Evolutionary conservation across 2,113 vertebrate genomes (phyloP).

Genomic region (Brachionichthys hirsutus): DNA sequence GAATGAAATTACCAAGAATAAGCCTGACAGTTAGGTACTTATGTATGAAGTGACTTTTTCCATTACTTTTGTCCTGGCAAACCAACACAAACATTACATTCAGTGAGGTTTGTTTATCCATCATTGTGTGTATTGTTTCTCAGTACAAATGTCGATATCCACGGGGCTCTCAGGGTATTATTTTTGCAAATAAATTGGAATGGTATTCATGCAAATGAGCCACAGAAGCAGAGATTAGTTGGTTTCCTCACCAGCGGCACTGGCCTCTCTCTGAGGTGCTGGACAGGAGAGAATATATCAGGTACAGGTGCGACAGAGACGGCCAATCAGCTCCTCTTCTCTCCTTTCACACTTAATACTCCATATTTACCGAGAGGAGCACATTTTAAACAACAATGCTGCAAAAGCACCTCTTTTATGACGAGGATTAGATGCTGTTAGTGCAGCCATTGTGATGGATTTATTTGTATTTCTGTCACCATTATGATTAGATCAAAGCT

Average conservation of each 20-base stretch:
- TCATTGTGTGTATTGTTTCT: conserved; percentile 1
- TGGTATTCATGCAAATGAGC: neutral
- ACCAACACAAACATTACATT: conserved; percentile 4
- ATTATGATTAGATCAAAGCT: conserved; percentile 30
- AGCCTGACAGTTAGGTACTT: conserved; percentile 1
- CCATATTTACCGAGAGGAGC: conserved; percentile 7
- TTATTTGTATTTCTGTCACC: conserved; percentile 46
- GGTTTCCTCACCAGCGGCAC: neutral
- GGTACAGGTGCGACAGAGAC: neutral
- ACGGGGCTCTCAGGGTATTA: neutral
- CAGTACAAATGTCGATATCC: neutral
- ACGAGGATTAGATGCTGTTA: neutral
- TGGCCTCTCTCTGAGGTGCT: too few species aligned
- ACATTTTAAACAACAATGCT: conserved; percentile 12
- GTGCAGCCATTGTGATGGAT: conserved; percentile 36
- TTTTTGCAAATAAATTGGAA: neutral
- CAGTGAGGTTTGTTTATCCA: conserved; percentile 1
- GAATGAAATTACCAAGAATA: conserved; percentile 14
- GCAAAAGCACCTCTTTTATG: conserved; percentile 20
- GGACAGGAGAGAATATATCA: neutral
- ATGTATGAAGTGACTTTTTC: too few species aligned
- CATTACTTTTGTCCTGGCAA: conserved; percentile 1
- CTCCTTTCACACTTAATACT: neutral
- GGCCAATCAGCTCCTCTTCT: conserved; percentile 9
- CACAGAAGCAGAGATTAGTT: neutral